Evolutionary conservation across 1,140 invertebrate genomes (phyloP).

Genomic region (Hycleus phaleratus): DNA sequence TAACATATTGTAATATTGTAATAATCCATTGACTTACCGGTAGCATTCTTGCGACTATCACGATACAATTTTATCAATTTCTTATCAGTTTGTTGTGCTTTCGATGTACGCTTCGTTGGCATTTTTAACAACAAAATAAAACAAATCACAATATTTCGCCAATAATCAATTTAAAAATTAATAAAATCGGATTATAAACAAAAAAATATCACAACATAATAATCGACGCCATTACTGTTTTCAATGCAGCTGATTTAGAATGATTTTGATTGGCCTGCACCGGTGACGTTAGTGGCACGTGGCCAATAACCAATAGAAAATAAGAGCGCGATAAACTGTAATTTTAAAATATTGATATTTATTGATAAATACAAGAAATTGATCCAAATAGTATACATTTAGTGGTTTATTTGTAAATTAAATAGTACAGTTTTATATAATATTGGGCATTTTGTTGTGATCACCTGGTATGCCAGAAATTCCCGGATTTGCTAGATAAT

Average conservation of each 20-base stretch:
- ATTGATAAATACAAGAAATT: not conserved
- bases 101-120: not conserved
- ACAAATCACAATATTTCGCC: too few species aligned
- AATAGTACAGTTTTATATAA: constrained; percentile 6
- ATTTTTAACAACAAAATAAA: not conserved
- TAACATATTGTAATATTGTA: too few species aligned
- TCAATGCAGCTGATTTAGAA: constrained; percentile 11
- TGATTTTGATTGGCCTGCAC: not conserved
- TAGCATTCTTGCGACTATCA: too few species aligned
- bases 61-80: not conserved
- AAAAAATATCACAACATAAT: too few species aligned
- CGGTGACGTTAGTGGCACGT: constrained; percentile 6
- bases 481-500: constrained; percentile 10
- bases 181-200: not conserved
- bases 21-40: too few species aligned
- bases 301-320: constrained; percentile 2
- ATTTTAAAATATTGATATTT: not conserved
- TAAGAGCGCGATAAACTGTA: not conserved
- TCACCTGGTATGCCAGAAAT: constrained; percentile 26
- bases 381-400: not conserved
- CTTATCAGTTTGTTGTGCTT: constrained; percentile 3
- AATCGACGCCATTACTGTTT: constrained; percentile 13
- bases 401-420: not conserved
- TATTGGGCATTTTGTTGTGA: constrained; percentile 20
- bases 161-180: not conserved